Evolutionary conservation across 2,797 vertebrate species (phyloP), one percentile per base, ranked within the genome.

Genomic region (Myotis pilosus): DNA sequence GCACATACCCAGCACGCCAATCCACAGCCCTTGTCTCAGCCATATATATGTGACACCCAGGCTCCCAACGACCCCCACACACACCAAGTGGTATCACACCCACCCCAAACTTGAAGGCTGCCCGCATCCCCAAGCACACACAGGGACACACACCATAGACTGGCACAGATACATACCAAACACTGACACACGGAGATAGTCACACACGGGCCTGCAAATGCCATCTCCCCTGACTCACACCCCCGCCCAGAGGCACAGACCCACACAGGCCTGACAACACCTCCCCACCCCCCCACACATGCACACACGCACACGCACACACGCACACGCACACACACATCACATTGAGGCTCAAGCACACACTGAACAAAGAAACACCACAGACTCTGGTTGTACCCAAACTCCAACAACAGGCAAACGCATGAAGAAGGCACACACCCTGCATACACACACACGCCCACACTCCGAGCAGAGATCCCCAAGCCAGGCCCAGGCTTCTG

Each of bases 401-500:
- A 85, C 53, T 66, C 75, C 81, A 36, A 6, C 49, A 83, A 47
- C 36, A 86, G 3, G 8, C n/a, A 66, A 88, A 84, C 2, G 19
- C 53, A 25, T 9, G 15, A 7, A 87, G 62, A 62, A 10, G 3
- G 66, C 81, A 71, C n/a, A 69, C 4, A 38, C 36, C 0, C 69
- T 41, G 55, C 13, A 41, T 30, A 87, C 33, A 75, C 8, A 87
- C 38, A 78, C 44, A 83, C 72, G 62, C 9, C 30, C 12, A 20
- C 33, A 62, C n/a, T 55, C 16, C 5, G 2, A 82, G 79, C 95
- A 95, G 87, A 95, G 69, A 94, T 93, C 69, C 79, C 74, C 85
- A 38, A 95, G 82, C 94, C 66, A 71, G 85, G 79, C 74, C 87
- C 87, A 28, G 85, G 82, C 88, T 90, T 84, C 74, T 96, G 90